Conservation (phyloP, 2,113 vertebrate species). For the Cynoglossus semilaevis region DNA sequence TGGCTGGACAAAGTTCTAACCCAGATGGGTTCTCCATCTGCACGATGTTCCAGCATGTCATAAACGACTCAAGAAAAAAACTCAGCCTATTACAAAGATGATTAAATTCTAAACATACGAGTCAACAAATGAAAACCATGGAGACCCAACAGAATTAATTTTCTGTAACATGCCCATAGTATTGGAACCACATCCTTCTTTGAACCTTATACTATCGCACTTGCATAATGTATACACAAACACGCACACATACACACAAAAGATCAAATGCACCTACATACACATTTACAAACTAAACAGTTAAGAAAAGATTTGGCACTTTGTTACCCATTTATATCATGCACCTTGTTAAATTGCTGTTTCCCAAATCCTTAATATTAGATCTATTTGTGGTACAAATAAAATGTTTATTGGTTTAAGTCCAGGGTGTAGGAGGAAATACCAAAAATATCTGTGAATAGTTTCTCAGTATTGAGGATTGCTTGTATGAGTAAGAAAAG, state of each 20-base stretch:
- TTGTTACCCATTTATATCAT: slow-evolving; percentile 72
- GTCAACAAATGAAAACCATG: slow-evolving; percentile 49
- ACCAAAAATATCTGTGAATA: slow-evolving; percentile 73
- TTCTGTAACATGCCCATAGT: slow-evolving; percentile 63
- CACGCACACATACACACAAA: slow-evolving; percentile 20
- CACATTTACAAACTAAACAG: slow-evolving; percentile 44
- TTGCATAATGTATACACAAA: slow-evolving; percentile 5
- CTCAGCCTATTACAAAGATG: slow-evolving; percentile 59
- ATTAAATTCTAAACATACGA: slow-evolving; percentile 60
- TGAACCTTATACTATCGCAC: slow-evolving; percentile 24
- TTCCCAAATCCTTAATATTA: slow-evolving; percentile 73
- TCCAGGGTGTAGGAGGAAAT: slow-evolving; percentile 64
- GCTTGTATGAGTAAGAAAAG: slow-evolving; percentile 61
- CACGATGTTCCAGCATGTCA: slow-evolving; percentile 98
- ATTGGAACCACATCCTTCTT: slow-evolving; percentile 60
- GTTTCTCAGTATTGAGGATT: slow-evolving; percentile 71
- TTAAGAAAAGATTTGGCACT: slow-evolving; percentile 68
- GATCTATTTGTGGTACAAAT: slow-evolving; percentile 76
- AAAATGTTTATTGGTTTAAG: slow-evolving; percentile 72
- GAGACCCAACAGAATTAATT: slow-evolving; percentile 49
- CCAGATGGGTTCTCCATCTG: slow-evolving; percentile 98
- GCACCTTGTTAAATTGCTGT: slow-evolving; percentile 78
- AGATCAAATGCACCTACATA: slow-evolving; percentile 18
- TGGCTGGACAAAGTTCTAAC: slow-evolving; percentile 99
- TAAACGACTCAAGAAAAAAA: slow-evolving; percentile 69